A percentile compares a stretch with the other conserved stretches of the same genome.
Evolutionary conservation across 2,888 invertebrate species (phyloP).

Genomic region (Helicoverpa assulta): DNA sequence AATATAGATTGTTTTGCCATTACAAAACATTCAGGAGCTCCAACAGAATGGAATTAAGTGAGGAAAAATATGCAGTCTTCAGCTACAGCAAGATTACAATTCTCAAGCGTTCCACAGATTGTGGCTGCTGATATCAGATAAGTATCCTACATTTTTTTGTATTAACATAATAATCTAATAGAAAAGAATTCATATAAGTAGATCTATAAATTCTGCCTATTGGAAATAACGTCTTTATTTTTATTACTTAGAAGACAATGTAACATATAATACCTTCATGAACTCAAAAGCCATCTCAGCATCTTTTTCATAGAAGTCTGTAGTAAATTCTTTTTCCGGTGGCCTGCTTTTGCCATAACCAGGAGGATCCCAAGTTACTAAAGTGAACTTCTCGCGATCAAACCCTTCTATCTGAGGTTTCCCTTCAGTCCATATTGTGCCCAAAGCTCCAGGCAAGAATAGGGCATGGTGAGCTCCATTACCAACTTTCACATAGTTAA

Average conservation of each 20-base stretch:
- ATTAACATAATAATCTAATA: too few species aligned
- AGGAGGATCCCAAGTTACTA: slow-evolving; percentile 95
- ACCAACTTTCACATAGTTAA: slow-evolving; percentile 91
- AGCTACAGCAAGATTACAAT: too few species aligned
- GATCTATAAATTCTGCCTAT: too few species aligned
- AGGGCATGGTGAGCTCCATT: slow-evolving; percentile 91
- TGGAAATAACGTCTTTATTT: too few species aligned
- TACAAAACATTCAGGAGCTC: too few species aligned
- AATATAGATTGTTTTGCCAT: not conserved
- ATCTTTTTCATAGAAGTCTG: slow-evolving; percentile 93
- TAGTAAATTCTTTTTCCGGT: slow-evolving; percentile 92
- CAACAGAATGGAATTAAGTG: too few species aligned
- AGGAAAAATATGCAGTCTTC: too few species aligned
- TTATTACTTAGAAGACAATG: too few species aligned
- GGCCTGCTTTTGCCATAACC: slow-evolving; percentile 96
- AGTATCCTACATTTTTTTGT: too few species aligned
- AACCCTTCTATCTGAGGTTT: slow-evolving; percentile 93
- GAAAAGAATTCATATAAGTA: too few species aligned
- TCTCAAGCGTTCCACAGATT: too few species aligned
- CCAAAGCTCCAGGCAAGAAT: slow-evolving; percentile 95
- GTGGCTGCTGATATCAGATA: too few species aligned
- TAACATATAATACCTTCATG: slow-evolving; percentile 90
- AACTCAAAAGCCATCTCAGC: slow-evolving; percentile 92
- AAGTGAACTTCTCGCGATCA: slow-evolving; percentile 90
- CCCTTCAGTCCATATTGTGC: slow-evolving; percentile 96